Conservation (phyloP, 2,113 vertebrate genomes). For the Clarias batrachus region DNA sequence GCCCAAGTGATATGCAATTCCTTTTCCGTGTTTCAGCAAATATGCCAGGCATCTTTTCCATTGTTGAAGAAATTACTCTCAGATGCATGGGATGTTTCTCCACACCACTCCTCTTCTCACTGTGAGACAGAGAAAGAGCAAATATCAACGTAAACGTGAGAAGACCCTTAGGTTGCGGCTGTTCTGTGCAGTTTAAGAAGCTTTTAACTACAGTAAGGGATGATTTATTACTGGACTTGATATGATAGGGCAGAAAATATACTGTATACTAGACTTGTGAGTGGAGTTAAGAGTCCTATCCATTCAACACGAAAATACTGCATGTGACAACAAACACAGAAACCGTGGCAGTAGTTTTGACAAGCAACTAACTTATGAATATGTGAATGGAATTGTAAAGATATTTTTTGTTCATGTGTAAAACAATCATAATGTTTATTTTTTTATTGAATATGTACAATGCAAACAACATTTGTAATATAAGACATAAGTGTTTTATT, state of each 20-base stretch:
- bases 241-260: not conserved
- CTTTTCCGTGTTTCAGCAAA: constrained; percentile 40
- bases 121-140: constrained; percentile 41
- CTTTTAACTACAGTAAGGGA: not conserved
- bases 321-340: not conserved
- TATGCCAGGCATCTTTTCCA: constrained; percentile 30
- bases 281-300: not conserved
- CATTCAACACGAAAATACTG: not conserved
- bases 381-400: not conserved
- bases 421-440: not conserved
- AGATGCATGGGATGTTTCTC: constrained; percentile 28
- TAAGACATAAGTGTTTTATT: not conserved
- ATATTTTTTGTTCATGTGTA: not conserved
- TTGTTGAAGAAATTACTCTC: constrained; percentile 35
- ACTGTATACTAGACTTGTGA: not conserved
- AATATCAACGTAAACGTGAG: constrained; percentile 12
- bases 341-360: not conserved
- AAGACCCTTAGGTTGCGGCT: not conserved
- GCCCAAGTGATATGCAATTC: constrained; percentile 28
- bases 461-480: not conserved
- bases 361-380: not conserved
- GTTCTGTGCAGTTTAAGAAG: not conserved
- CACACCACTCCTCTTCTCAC: constrained; percentile 41
- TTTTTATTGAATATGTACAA: not conserved
- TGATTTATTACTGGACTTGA: not conserved